Evolutionary conservation across 2,888 invertebrate genomes (phyloP), one percentile per base, ranked within the genome.

Genomic region (Heliconius ismenius): DNA sequence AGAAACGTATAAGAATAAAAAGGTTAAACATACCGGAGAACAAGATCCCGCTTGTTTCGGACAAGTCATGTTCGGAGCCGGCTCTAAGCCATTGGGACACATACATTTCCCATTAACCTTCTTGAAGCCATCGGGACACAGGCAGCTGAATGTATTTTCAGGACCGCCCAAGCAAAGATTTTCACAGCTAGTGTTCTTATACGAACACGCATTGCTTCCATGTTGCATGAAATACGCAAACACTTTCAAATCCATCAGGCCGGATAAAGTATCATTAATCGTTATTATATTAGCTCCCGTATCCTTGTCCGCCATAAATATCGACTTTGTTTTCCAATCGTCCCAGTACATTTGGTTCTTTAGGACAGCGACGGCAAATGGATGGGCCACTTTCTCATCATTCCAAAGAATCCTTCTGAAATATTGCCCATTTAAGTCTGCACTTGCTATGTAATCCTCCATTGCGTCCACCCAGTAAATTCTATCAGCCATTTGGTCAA

Each of bases 261-360:
- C 96, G 0, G 95, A 91, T 73, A 97, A 92, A 28, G 96, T 95
- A 75, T 95, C 92, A 79, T 95, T 94, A 1, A 97, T 94, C 0
- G 95, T 94, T 18, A 93, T 89, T 21, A 96, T 93, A 43, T 95
- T 95, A 3, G 94, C 91, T 0, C 97, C 97, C 70, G 95, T 95
- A 85, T 97, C 96, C 87, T 98, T 98, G 83, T 98, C 97, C 0
- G 97, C 97, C 9, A 96, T 95, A 85, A 97, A 97, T 76, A 98
- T 96, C 39, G 96, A 95, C 78, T 96, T 96, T 72, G 96, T 95
- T 83, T 96, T 96, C 98, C 97, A 98, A 87, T 98, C 98, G 84
- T 98, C 97, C 98, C 98, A 98, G 85, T 97, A 98, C 95, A 98
- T 96, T 82, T 95, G 95, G 84, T 97, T 96, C 89, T 98, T 98